Conservation (phyloP, 1,140 invertebrate species). For the Trichogramma pretiosum region DNA sequence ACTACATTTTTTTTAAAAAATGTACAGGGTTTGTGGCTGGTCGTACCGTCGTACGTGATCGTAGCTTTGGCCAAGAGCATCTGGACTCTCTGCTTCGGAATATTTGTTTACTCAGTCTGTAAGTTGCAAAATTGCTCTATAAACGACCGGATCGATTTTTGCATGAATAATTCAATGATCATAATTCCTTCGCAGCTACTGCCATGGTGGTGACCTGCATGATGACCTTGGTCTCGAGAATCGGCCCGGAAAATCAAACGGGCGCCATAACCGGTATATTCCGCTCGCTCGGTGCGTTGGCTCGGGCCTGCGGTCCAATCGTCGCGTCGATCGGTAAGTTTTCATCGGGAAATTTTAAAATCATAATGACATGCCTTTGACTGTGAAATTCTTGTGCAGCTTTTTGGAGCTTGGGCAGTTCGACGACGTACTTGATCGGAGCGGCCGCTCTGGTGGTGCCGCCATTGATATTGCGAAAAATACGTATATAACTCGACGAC, state of each 20-base stretch:
- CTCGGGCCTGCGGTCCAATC: slow-evolving; percentile 84
- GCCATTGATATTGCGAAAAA: slow-evolving; percentile 48
- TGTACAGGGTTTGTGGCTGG: slow-evolving; percentile 70
- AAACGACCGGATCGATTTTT: slow-evolving; percentile 5
- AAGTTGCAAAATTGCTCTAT: slow-evolving; percentile 43
- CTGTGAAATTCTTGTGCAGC: slow-evolving; percentile 50
- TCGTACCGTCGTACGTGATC: slow-evolving; percentile 80
- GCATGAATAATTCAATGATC: slow-evolving; percentile 12
- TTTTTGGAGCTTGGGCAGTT: slow-evolving; percentile 74
- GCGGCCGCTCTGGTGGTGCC: slow-evolving; percentile 59
- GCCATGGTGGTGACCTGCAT: slow-evolving; percentile 91
- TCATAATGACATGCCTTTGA: slow-evolving; percentile 17
- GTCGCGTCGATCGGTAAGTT: slow-evolving; percentile 65
- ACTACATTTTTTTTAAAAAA: neutral
- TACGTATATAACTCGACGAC: too few species aligned
- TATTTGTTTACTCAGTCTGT: slow-evolving; percentile 86
- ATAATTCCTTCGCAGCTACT: slow-evolving; percentile 59
- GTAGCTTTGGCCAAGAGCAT: slow-evolving; percentile 64
- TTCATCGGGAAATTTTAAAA: neutral
- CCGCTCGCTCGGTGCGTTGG: slow-evolving; percentile 85
- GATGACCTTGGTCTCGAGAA: slow-evolving; percentile 78
- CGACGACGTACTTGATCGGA: slow-evolving; percentile 64
- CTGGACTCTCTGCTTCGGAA: slow-evolving; percentile 63
- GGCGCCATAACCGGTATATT: slow-evolving; percentile 89
- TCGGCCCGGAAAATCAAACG: slow-evolving; percentile 76